Evolutionary conservation across 1,140 invertebrate genomes (phyloP).

Genomic region (Hycleus cichorii): DNA sequence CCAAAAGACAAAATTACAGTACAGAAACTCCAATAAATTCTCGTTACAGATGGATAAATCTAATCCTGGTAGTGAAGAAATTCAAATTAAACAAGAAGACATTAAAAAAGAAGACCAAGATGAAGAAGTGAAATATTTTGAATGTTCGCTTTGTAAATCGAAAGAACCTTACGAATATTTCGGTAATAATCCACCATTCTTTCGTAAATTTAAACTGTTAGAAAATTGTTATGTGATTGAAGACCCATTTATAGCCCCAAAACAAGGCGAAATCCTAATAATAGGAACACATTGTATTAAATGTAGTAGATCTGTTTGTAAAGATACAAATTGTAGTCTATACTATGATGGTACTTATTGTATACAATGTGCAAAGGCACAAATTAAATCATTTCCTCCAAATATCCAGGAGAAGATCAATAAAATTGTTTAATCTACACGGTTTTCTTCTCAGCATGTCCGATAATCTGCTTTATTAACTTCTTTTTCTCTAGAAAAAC

Average conservation of each 20-base stretch:
- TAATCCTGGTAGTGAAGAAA: neutral
- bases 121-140: slow-evolving; percentile 44
- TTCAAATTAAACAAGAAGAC: slow-evolving; percentile 16
- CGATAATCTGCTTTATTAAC: slow-evolving; percentile 31
- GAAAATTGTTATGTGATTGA: slow-evolving; percentile 67
- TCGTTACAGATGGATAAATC: slow-evolving; percentile 1
- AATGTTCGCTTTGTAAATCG: slow-evolving; percentile 56
- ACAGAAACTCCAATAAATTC: slow-evolving; percentile 25
- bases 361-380: slow-evolving; percentile 54
- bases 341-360: slow-evolving; percentile 72
- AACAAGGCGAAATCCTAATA: slow-evolving; percentile 60
- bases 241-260: slow-evolving; percentile 68
- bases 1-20: slow-evolving; percentile 48
- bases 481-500: slow-evolving; percentile 28
- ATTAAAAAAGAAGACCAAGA: slow-evolving; percentile 15
- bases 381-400: slow-evolving; percentile 56
- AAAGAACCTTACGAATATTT: slow-evolving; percentile 65
- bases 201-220: slow-evolving; percentile 47
- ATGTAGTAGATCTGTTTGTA: slow-evolving; percentile 63
- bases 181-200: slow-evolving; percentile 62
- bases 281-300: slow-evolving; percentile 65
- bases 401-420: slow-evolving; percentile 34
- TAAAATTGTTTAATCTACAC: slow-evolving; percentile 22
- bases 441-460: neutral
- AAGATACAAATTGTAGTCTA: slow-evolving; percentile 66